These are phyloP conservation scores for Protophormia terraenovae DNA, from an alignment of 2,888 invertebrate genomes.

Conservation along the genomic window DNA sequence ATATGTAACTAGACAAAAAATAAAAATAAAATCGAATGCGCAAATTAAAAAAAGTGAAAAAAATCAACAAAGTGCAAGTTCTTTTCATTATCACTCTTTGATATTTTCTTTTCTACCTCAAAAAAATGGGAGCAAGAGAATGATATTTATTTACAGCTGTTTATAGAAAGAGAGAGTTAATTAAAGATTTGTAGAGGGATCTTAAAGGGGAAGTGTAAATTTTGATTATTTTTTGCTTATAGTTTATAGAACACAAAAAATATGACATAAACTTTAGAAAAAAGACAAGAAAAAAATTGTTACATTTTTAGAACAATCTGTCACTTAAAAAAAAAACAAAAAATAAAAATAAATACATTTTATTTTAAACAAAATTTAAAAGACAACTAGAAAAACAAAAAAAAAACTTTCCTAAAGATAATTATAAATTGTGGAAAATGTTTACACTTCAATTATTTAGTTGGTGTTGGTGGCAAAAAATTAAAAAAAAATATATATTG, in stretches of 20 bases:
- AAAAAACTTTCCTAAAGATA: constrained; percentile 8
- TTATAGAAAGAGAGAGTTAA: neutral
- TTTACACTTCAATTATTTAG: constrained; percentile 13
- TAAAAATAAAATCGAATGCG: neutral
- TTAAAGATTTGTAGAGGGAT: neutral
- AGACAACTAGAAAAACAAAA: neutral
- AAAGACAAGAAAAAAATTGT: neutral
- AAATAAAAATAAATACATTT: neutral
- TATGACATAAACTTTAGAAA: constrained; percentile 17
- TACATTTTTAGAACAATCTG: neutral
- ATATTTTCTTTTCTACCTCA: neutral
- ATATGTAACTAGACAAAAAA: neutral
- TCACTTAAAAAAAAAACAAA: neutral
- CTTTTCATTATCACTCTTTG: constrained; percentile 24
- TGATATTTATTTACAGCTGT: neutral
- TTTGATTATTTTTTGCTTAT: neutral
- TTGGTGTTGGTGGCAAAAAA: neutral
- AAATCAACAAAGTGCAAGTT: constrained; percentile 7
- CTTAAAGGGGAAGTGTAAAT: neutral
- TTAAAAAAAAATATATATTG: neutral
- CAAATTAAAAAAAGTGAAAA: neutral
- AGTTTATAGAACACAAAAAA: neutral
- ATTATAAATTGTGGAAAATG: neutral
- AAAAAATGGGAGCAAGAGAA: neutral
- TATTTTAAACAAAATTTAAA: neutral